Base-by-base conservation (phyloP, 2,797 vertebrate species). In the Denticeps clupeoides region DNA sequence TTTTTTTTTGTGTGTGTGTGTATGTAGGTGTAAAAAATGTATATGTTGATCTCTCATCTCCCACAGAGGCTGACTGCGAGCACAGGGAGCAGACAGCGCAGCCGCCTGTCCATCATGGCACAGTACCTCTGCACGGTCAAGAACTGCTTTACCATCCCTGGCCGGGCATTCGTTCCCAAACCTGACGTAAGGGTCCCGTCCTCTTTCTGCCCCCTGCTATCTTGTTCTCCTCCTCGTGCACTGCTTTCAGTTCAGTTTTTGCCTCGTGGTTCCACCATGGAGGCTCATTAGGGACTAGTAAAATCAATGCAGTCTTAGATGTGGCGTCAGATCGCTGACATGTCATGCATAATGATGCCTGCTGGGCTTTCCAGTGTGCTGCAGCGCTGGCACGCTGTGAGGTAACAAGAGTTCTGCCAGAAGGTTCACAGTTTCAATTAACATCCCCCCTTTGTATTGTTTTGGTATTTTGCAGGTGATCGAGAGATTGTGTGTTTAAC, bases 81-180 rank as follows among this genome's bases (percentile, higher is more conserved):
- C 60, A 82, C 87, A 0, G 67, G 84, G 56, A 82, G 79, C 69
- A 82, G 38, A 19, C 91, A 96, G 53, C 84, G 90, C 44, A 91
- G 93, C 59, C 87, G 95, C n/a, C 80, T 99, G 41, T 97, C 95
- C 25, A 10, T 99, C 46, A 93, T 97, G 89, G 77, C 91, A 42
- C 95, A 99, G 72, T 82, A 91, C 68, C 88, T 97, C 53, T 93
- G 92, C 65, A 71, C 51, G 0, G 90, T 97, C 23, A 77, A 65
- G 45, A 86, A 73, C 63, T 55, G 88, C 70, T 92, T 99, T 28
- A 65, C 83, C 24, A 94, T 99, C 72, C 88, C 94, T 0, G 94
- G 94, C 25, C 69, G 69, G 45, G 93, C 94, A 33, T 98, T 98
- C 28, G 60, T 93, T 59, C 95, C 95, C 53, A 92, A 91, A 62